phyloP scores from a whole-genome alignment of 2,797 vertebrate species.

The Halcyon chelicuti region DNA sequence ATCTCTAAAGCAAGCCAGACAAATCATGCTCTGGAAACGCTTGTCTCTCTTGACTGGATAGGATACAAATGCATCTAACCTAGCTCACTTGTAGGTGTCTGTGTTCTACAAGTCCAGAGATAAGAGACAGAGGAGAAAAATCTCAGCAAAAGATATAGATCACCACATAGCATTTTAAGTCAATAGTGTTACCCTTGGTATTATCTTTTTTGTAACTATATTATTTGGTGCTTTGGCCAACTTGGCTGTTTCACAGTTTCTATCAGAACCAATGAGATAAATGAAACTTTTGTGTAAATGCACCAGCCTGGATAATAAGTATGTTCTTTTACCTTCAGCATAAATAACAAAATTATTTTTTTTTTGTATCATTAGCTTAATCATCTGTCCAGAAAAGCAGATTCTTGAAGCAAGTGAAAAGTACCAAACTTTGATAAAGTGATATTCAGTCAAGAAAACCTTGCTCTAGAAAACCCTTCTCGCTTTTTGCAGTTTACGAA shows the following conservation, averaged over 20 bases:
- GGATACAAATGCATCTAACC: rapidly evolving
- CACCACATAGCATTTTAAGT: background rate
- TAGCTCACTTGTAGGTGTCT: background rate
- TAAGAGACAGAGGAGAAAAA: background rate
- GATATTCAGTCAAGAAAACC: background rate
- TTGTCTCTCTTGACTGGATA: background rate
- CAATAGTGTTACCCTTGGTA: background rate
- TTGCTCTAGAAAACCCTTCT: background rate
- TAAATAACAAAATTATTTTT: background rate
- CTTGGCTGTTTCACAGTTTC: background rate
- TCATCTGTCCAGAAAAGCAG: background rate
- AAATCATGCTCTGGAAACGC: background rate
- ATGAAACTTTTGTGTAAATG: background rate
- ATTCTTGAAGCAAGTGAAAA: background rate
- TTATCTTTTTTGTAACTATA: background rate
- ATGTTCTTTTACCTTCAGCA: background rate
- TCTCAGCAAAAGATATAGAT: background rate
- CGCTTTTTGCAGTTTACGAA: background rate
- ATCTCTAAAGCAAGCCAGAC: background rate
- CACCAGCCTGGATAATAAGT: background rate
- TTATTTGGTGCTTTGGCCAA: background rate
- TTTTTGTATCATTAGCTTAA: background rate
- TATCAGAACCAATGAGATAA: background rate
- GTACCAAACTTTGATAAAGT: background rate
- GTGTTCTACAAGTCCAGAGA: background rate